Percentiles rank a stretch among this genome's conserved stretches.
phyloP scores from a whole-genome alignment of 2,797 vertebrate genomes.

The Allobates femoralis region DNA sequence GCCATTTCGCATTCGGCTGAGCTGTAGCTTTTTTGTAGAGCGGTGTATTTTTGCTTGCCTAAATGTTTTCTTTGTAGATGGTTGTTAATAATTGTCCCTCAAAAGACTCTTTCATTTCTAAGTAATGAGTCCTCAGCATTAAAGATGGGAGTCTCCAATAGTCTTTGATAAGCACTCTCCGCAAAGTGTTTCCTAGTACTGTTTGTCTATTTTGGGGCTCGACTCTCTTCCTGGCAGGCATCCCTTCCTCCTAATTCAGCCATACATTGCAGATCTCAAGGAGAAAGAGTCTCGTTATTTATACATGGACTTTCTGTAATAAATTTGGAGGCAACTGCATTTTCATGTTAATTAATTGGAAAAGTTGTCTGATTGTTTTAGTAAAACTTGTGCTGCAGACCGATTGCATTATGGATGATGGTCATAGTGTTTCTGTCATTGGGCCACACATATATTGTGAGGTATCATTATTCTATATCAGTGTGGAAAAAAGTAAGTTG shows the following conservation, averaged over 20 bases:
- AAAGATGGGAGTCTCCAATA: slow-evolving; percentile 28
- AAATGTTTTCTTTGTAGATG: slow-evolving; percentile 55
- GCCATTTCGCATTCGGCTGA: slow-evolving; percentile 67
- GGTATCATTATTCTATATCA: background rate
- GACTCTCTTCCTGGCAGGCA: slow-evolving; percentile 26
- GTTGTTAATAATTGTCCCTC: slow-evolving; percentile 37
- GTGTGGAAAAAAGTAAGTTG: background rate
- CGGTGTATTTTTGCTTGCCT: slow-evolving; percentile 52
- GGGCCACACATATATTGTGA: background rate
- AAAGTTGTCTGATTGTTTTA: background rate
- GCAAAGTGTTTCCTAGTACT: slow-evolving; percentile 34
- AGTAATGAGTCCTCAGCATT: slow-evolving; percentile 35
- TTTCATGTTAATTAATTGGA: background rate
- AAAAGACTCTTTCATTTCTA: slow-evolving; percentile 45
- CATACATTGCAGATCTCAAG: slow-evolving; percentile 48
- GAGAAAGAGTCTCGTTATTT: slow-evolving; percentile 7
- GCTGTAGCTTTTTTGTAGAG: slow-evolving; percentile 37
- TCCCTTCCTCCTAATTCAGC: slow-evolving; percentile 29
- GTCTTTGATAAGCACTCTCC: slow-evolving; percentile 50
- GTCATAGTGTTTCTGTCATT: background rate
- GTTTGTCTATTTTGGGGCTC: slow-evolving; percentile 41
- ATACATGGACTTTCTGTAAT: slow-evolving; percentile 1
- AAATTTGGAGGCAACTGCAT: slow-evolving; percentile 4
- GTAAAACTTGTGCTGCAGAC: background rate
- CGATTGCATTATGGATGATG: background rate